Conservation (phyloP, 2,113 vertebrate species). For the Stictonetta naevosa region DNA sequence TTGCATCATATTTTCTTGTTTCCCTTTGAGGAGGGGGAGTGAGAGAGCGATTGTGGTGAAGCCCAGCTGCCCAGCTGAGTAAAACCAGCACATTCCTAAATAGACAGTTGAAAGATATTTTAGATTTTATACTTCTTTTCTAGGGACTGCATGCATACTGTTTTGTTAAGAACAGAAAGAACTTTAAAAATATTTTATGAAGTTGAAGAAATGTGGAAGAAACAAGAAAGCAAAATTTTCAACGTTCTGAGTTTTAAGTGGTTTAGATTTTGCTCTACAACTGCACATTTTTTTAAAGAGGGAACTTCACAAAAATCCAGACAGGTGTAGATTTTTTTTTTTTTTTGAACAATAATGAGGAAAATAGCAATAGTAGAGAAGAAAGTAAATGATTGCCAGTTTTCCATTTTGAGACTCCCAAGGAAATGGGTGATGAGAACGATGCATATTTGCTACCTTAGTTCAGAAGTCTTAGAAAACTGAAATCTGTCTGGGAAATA, state of each 20-base stretch:
- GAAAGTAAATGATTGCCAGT: neutral
- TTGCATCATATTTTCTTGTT: no score
- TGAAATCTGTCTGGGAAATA: neutral
- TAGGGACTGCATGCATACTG: fast-evolving
- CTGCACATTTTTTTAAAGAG: fast-evolving
- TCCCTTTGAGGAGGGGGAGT: no score
- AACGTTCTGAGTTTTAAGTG: fast-evolving
- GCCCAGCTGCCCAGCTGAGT: no score
- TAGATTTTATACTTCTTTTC: neutral
- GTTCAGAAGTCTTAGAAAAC: neutral
- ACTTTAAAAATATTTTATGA: neutral
- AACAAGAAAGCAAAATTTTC: neutral
- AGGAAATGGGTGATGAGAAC: neutral
- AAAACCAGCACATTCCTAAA: neutral
- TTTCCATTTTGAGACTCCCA: neutral
- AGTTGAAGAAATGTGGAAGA: neutral
- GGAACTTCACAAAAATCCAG: neutral
- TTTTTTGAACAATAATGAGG: neutral
- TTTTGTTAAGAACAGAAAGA: neutral
- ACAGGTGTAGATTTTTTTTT: fast-evolving
- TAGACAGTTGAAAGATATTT: neutral
- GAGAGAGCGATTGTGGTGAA: no score
- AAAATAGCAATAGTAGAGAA: neutral
- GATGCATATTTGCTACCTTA: neutral
- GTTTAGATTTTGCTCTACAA: neutral